Conservation (phyloP, 2,888 invertebrate genomes). For the Drosophila neutralis region DNA sequence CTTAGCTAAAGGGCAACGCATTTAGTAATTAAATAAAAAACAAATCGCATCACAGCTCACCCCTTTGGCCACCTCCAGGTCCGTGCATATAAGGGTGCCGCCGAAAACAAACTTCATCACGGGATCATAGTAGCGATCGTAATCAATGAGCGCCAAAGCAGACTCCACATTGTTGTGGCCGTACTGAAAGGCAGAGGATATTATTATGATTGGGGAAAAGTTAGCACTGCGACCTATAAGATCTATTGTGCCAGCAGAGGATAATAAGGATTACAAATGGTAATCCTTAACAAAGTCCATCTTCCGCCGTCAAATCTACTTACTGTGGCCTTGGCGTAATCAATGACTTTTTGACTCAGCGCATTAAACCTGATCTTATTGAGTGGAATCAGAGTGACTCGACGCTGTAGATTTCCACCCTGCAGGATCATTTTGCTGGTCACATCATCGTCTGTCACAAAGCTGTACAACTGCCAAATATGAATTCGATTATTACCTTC, state of each 20-base stretch:
- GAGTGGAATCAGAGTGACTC: conserved; percentile 95
- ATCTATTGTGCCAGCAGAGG: not conserved
- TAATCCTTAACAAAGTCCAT: not conserved
- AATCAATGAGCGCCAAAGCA: conserved; percentile 92
- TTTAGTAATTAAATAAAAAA: not conserved
- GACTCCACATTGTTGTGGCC: conserved; percentile 93
- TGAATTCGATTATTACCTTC: not conserved
- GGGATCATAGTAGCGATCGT: conserved; percentile 87
- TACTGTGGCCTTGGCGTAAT: conserved; percentile 89
- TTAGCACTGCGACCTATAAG: too few species aligned
- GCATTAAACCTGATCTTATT: conserved; percentile 91
- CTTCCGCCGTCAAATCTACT: conserved; percentile 40
- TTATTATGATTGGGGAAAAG: too few species aligned
- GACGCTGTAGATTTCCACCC: conserved; percentile 90
- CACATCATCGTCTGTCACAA: conserved; percentile 94
- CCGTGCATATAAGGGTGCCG: conserved; percentile 91
- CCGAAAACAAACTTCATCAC: conserved; percentile 97
- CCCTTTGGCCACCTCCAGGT: conserved; percentile 91
- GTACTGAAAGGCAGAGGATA: conserved; percentile 85
- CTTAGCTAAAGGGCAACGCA: conserved; percentile 86
- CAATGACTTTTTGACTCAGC: conserved; percentile 87
- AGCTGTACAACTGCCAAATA: conserved; percentile 90
- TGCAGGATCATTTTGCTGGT: conserved; percentile 94
- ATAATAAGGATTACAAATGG: conserved; percentile 54
- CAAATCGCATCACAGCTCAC: conserved; percentile 51